Evolutionary conservation across 2,888 invertebrate genomes (phyloP), one percentile per base, ranked within the genome.

Genomic region (Cantharis rufa): DNA sequence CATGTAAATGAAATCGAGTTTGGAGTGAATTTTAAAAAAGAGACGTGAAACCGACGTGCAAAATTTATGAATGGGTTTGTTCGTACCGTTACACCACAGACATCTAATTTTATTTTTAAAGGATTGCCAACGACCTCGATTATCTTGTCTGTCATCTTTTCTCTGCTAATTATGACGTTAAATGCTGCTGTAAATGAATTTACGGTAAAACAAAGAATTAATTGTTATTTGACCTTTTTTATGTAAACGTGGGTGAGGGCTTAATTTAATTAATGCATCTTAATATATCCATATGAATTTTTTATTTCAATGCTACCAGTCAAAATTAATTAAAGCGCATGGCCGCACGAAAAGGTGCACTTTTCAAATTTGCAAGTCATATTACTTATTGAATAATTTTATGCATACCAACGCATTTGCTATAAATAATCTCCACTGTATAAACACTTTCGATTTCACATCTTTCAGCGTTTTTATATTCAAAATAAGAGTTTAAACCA

Each of bases 91-190:
- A 71, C 16, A n/a, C 48, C 48, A 73, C 68, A 71, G 71, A 71
- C 72, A 18, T 68, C 48, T 76, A 71, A 76, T 68, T 75, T 75
- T 75, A 75, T 75, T 75, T 75, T 76, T 71, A 75, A 75, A 76
- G 75, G 71, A 76, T 76, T 63, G 75, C 69, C 75, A 76, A 72
- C 69, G 75, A 76, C 75, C 75, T 76, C 75, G 75, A 71, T 76
- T 76, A 72, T 76, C 69, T 71, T 62, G 69, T 72, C 69, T 76
- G 61, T 72, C 76, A 76, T 76, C 76, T 76, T 69, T 16, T 64
- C 72, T 69, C 70, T 62, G 69, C 72, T 76, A 76, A 76, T 76
- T 72, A 72, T 69, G 48, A 66, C 64, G 64, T 66, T 21, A 66
- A 21, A 21, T 68, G 68, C 28, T 66, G 13, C 28, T 18, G 28